A percentile compares a stretch with the other conserved stretches of the same genome.
Evolutionary conservation across 2,888 invertebrate genomes (phyloP).

Genomic region (Chironomus riparius): DNA sequence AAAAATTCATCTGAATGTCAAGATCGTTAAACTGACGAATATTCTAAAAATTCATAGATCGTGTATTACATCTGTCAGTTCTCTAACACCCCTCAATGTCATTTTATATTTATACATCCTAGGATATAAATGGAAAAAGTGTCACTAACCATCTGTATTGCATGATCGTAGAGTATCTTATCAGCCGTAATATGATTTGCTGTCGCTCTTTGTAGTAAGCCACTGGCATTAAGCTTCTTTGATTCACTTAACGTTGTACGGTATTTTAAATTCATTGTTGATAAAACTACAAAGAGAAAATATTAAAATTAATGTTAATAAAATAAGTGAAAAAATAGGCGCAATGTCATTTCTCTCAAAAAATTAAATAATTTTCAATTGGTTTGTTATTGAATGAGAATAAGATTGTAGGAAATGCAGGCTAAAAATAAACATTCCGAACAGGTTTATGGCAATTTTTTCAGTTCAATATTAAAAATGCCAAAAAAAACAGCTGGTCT

Average conservation of each 20-base stretch:
- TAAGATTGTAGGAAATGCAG: too few relatives aligned
- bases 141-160: slow-evolving; percentile 81
- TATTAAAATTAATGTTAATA: slow-evolving; percentile 21
- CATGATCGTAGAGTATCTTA: slow-evolving; percentile 93
- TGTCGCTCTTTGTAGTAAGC: slow-evolving; percentile 62
- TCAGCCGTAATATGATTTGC: slow-evolving; percentile 77
- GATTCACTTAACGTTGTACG: slow-evolving; percentile 79
- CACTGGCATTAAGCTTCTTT: slow-evolving; percentile 72
- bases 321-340: neutral
- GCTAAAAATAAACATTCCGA: too few relatives aligned
- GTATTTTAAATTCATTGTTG: slow-evolving; percentile 85
- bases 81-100: neutral
- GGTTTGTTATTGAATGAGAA: too few relatives aligned
- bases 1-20: too few relatives aligned
- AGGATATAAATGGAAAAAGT: neutral
- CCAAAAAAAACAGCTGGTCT: too few relatives aligned
- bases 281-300: slow-evolving; percentile 55
- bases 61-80: neutral
- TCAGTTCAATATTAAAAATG: too few relatives aligned
- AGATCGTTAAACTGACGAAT: too few relatives aligned
- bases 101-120: too few relatives aligned
- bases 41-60: neutral
- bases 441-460: too few relatives aligned
- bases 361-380: too few relatives aligned
- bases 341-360: too few relatives aligned